phyloP scores from a whole-genome alignment of 2,888 invertebrate species.

The Oxytorus armatus region DNA sequence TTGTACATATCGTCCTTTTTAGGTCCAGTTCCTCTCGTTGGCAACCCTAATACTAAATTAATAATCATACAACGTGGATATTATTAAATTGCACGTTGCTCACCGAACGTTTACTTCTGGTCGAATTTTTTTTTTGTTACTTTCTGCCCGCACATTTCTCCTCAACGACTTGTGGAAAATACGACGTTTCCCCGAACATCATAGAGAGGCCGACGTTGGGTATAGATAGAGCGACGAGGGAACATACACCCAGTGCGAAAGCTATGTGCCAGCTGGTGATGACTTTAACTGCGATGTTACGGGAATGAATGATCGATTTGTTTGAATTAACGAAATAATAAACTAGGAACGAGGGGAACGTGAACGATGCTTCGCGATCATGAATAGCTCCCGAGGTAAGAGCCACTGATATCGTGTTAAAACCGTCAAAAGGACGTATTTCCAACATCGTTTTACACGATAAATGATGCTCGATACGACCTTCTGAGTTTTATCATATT shows the following conservation, averaged over 20 bases:
- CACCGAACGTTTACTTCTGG: conserved; percentile 1
- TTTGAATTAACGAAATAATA: conserved; percentile 66
- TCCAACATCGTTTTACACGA: not conserved
- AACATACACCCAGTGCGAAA: conserved; percentile 59
- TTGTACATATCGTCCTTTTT: not conserved
- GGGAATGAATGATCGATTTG: conserved; percentile 55
- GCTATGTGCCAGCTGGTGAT: conserved; percentile 63
- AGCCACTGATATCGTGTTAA: not conserved
- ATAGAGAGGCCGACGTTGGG: not conserved
- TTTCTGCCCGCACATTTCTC: not conserved
- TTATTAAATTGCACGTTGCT: not conserved
- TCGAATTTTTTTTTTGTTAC: not conserved
- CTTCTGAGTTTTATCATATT: conserved; percentile 1
- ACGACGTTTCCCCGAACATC: conserved; percentile 34
- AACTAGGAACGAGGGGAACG: conserved; percentile 15
- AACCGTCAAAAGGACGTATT: conserved; percentile 13
- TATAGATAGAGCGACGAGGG: conserved; percentile 13
- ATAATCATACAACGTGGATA: not conserved
- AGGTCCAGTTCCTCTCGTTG: not conserved
- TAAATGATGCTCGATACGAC: not conserved
- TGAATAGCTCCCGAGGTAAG: conserved; percentile 1
- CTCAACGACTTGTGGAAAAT: conserved; percentile 10
- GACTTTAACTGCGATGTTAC: conserved; percentile 62
- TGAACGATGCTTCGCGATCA: not conserved
- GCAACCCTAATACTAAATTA: not conserved